Evolutionary conservation across 1,140 invertebrate species (phyloP).

Genomic region (Drosophila punjabiensis): DNA sequence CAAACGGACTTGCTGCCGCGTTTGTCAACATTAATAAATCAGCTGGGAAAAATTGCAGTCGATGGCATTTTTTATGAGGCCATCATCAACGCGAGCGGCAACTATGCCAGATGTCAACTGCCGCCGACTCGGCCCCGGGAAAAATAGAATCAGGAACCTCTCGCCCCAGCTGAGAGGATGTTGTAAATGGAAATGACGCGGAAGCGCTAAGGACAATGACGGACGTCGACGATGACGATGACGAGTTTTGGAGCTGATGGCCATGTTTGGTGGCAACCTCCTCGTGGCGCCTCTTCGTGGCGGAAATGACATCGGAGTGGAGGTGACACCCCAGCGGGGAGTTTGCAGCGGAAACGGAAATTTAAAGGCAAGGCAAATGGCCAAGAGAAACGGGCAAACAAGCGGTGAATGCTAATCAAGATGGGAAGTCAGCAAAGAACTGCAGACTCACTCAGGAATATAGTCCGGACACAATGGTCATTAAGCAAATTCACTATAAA

Average conservation of each 20-base stretch:
- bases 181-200: constrained; percentile 60
- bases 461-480: constrained; percentile 7
- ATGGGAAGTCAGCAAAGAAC: constrained; percentile 24
- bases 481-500: neutral
- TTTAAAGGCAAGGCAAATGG: constrained; percentile 54
- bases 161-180: constrained; percentile 2
- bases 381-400: constrained; percentile 34
- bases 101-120: constrained; percentile 50
- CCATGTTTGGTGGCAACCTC: constrained; percentile 20
- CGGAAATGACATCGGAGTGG: constrained; percentile 49
- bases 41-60: constrained; percentile 52
- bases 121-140: constrained; percentile 4
- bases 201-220: constrained; percentile 55
- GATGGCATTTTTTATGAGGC: constrained; percentile 51
- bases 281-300: constrained; percentile 14
- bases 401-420: constrained; percentile 47
- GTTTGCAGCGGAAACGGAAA: constrained; percentile 47
- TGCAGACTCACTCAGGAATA: neutral
- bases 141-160: constrained; percentile 34
- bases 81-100: constrained; percentile 33
- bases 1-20: constrained; percentile 3
- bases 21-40: constrained; percentile 61
- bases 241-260: constrained; percentile 40
- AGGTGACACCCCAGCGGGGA: constrained; percentile 42
- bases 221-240: constrained; percentile 53